phyloP scores from a whole-genome alignment of 2,113 vertebrate species.

The Forbesichthys papilliferus region DNA sequence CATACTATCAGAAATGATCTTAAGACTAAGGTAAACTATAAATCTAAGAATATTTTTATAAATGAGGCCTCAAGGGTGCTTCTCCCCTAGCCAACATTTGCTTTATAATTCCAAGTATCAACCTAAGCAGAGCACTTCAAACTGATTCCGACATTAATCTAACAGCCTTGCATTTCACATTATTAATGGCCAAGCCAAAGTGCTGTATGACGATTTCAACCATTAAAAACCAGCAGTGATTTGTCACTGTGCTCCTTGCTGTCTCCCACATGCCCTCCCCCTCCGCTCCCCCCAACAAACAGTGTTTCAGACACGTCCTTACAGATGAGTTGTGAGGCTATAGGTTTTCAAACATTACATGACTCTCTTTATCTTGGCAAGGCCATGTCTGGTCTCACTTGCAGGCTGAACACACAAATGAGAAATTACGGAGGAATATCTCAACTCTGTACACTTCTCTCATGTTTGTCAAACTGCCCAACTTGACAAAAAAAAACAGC shows the following conservation, averaged over 20 bases:
- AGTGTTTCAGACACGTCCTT: conserved; percentile 66
- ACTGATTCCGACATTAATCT: conserved; percentile 24
- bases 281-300: neutral
- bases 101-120: conserved; percentile 5
- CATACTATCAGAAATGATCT: no score
- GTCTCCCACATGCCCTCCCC: conserved; percentile 16
- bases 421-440: conserved; percentile 27
- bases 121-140: conserved; percentile 11
- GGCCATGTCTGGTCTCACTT: conserved; percentile 29
- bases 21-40: no score
- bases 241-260: conserved; percentile 30
- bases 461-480: neutral
- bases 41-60: no score
- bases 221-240: conserved; percentile 37
- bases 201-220: conserved; percentile 44
- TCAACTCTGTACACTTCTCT: conserved; percentile 51
- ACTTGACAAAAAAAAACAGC: neutral
- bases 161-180: conserved; percentile 6
- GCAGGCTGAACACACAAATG: conserved; percentile 43
- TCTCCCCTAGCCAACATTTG: neutral
- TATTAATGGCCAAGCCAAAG: conserved; percentile 37
- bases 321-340: conserved; percentile 67
- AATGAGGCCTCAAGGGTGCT: neutral
- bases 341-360: conserved; percentile 60
- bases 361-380: conserved; percentile 44